Conservation (phyloP, 2,113 vertebrate genomes). For the Dasyornis broadbenti region DNA sequence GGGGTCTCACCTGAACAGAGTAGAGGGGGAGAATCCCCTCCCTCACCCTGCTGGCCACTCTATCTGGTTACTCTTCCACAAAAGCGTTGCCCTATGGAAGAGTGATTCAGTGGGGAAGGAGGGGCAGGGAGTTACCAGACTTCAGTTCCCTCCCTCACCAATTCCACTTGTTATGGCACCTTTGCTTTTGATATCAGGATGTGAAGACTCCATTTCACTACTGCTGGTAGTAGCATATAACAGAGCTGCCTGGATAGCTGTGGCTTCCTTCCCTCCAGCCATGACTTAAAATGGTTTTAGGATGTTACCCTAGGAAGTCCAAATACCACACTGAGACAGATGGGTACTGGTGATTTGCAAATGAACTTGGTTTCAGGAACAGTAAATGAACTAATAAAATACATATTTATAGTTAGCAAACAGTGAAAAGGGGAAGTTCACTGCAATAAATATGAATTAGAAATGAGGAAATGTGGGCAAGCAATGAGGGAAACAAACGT, state of each 20-base stretch:
- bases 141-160: background rate
- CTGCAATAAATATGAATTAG: background rate
- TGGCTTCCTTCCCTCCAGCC: background rate
- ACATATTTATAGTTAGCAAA: background rate
- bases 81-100: rapidly evolving
- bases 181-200: background rate
- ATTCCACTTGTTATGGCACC: background rate
- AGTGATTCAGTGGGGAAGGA: background rate
- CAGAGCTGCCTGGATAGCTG: background rate
- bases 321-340: background rate
- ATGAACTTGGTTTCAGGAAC: background rate
- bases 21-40: background rate
- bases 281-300: background rate
- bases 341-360: background rate
- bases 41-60: background rate
- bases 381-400: background rate
- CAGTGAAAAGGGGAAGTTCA: background rate
- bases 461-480: background rate
- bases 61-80: background rate
- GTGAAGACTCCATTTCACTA: background rate
- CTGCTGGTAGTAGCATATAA: background rate
- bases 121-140: background rate
- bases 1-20: background rate
- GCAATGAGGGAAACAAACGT: background rate
- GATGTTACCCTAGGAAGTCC: background rate